phyloP scores from a whole-genome alignment of 2,113 vertebrate genomes.

The pig (Sus scrofa) region T2T-Sscrofa CM000812.6:33436001-33436500 shows the following conservation, averaged over 20 bases:
- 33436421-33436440: neutral
- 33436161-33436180: neutral
- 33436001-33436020: constrained; percentile 26
- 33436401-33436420: constrained; percentile 28
- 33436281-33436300: neutral
- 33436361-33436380: neutral
- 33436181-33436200: constrained; percentile 39
- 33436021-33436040: neutral
- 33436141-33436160: neutral
- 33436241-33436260: neutral
- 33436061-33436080: neutral
- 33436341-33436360: constrained; percentile 19
- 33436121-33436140: neutral
- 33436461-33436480: constrained; percentile 4
- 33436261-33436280: neutral
- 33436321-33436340: neutral
- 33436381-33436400: constrained; percentile 60
- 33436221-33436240: neutral
- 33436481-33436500: neutral
- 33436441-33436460: constrained; percentile 28
- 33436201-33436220: constrained; percentile 8
- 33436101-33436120: neutral
- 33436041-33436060: neutral
- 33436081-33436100: neutral
- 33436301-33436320: neutral